Percentiles rank a stretch among this genome's conserved stretches.
These are phyloP conservation scores for Pachypeltis micranthus DNA, from an alignment of 1,140 invertebrate species.

Conservation along the genomic window DNA sequence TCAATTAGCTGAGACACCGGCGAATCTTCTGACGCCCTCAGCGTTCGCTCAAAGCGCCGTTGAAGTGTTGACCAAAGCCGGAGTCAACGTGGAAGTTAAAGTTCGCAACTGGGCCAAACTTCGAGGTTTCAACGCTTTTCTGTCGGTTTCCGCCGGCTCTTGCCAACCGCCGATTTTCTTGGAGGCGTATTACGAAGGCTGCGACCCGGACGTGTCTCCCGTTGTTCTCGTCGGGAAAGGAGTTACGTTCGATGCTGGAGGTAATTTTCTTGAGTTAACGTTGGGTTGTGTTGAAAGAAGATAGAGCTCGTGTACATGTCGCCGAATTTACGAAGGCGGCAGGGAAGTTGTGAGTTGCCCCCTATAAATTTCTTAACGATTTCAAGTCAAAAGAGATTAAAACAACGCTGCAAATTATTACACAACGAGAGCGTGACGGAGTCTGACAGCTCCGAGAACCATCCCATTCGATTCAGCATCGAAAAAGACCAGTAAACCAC, in stretches of 20 bases:
- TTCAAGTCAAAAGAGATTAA: too few species aligned
- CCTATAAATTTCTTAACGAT: too few species aligned
- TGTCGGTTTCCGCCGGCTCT: slow-evolving; percentile 50
- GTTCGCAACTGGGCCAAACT: slow-evolving; percentile 46
- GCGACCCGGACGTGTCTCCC: slow-evolving; percentile 35
- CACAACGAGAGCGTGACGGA: too few species aligned
- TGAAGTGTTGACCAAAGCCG: slow-evolving; percentile 36
- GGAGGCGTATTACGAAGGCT: slow-evolving; percentile 42
- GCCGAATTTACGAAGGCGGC: too few species aligned
- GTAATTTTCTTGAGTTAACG: too few species aligned
- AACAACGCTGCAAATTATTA: too few species aligned
- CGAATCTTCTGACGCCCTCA: slow-evolving; percentile 50
- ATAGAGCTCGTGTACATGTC: too few species aligned
- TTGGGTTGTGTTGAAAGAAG: too few species aligned
- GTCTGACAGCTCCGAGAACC: too few species aligned
- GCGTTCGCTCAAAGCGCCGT: slow-evolving; percentile 42
- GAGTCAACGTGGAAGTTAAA: slow-evolving; percentile 39
- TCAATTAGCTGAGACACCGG: slow-evolving; percentile 47
- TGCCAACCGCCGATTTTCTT: slow-evolving; percentile 47
- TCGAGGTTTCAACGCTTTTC: slow-evolving; percentile 48
- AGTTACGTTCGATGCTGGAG: slow-evolving; percentile 54
- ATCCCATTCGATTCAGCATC: too few species aligned
- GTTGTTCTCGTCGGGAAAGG: slow-evolving; percentile 41
- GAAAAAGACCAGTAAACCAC: too few species aligned
- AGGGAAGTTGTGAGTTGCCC: too few species aligned